phyloP scores from a whole-genome alignment of 2,113 vertebrate species.

The Macaca nemestrina region DNA sequence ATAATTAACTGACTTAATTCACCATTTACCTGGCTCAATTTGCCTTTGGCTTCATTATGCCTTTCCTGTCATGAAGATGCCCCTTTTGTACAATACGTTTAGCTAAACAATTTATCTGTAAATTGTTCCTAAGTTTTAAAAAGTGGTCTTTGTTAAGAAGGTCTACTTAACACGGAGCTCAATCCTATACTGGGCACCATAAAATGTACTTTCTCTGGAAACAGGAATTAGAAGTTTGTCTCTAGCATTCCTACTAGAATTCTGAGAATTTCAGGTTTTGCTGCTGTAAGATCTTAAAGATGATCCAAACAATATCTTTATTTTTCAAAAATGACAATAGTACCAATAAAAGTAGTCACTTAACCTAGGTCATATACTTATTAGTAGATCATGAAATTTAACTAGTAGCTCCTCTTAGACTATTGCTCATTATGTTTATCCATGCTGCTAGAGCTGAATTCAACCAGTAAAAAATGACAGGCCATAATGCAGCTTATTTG shows the following conservation, averaged over 20 bases:
- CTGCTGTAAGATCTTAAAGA: background rate
- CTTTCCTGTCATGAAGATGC: background rate
- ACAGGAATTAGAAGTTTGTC: background rate
- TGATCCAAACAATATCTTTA: background rate
- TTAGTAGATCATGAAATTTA: background rate
- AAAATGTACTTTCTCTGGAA: background rate
- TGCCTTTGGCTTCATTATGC: background rate
- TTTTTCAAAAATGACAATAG: background rate
- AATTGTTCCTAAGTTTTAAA: background rate
- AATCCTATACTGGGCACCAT: background rate
- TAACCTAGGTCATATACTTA: background rate
- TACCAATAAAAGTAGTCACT: background rate
- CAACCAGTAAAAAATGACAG: background rate
- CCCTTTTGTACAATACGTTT: background rate
- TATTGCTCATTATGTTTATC: background rate
- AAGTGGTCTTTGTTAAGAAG: background rate
- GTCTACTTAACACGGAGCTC: background rate
- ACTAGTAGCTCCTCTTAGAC: background rate
- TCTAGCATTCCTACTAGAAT: background rate
- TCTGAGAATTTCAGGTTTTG: background rate
- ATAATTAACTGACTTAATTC: slow-evolving; percentile 4
- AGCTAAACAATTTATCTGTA: background rate
- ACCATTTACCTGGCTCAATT: background rate
- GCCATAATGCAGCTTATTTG: background rate
- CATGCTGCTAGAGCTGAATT: background rate